These are phyloP conservation scores for Drosophila nebulosa DNA, from an alignment of 1,140 invertebrate genomes.

Conservation along the genomic window DNA sequence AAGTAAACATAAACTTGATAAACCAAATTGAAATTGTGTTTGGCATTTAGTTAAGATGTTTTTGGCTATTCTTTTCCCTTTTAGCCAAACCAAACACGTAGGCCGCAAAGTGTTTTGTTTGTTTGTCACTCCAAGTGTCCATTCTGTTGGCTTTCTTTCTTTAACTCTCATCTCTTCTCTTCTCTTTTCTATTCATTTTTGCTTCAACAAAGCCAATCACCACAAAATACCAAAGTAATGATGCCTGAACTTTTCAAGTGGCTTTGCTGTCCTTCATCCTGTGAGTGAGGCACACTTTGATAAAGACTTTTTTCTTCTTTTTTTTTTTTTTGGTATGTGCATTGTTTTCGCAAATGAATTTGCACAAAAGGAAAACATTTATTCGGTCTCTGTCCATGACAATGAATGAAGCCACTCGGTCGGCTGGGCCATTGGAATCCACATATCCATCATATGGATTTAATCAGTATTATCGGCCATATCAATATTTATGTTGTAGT, in stretches of 20 bases:
- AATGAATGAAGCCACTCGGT: not conserved
- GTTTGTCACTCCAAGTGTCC: constrained; percentile 37
- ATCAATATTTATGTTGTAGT: not conserved
- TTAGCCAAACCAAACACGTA: constrained; percentile 33
- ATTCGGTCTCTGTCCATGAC: not conserved
- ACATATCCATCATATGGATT: not conserved
- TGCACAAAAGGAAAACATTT: not conserved
- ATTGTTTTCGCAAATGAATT: constrained; percentile 3
- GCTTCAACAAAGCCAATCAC: constrained; percentile 57
- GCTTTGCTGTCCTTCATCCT: constrained; percentile 28
- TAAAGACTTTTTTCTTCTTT: too few relatives aligned
- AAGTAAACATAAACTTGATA: not conserved
- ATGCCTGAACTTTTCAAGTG: constrained; percentile 65
- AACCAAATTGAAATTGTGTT: not conserved
- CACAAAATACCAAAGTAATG: constrained; percentile 71
- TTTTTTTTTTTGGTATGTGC: constrained; percentile 19
- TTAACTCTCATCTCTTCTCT: constrained; percentile 10
- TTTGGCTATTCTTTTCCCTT: not conserved
- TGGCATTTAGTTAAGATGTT: not conserved
- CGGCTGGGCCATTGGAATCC: not conserved
- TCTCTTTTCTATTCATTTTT: not conserved
- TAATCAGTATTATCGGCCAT: not conserved
- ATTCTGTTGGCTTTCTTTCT: not conserved
- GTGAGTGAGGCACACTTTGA: not conserved
- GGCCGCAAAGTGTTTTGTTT: constrained; percentile 36